Conservation (phyloP, 2,113 vertebrate species). For the Anoura caudifer region DNA sequence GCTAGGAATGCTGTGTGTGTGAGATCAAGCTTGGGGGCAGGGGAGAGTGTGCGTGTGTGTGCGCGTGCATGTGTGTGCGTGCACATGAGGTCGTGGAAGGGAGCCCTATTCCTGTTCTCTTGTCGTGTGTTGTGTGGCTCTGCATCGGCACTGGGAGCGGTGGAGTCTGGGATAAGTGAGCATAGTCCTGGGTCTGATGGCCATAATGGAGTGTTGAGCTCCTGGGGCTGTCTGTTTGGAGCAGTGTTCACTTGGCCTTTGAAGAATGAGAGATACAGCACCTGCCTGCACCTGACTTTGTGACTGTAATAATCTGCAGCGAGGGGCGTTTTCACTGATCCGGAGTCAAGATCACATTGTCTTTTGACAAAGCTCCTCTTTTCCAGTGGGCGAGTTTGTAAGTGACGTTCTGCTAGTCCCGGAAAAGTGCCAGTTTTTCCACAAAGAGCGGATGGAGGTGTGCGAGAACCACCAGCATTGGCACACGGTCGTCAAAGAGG, state of each 20-base stretch:
- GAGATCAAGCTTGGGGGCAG: neutral
- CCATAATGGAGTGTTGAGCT: fast-evolving
- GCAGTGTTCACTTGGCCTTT: neutral
- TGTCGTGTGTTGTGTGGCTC: neutral
- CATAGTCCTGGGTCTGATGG: fast-evolving
- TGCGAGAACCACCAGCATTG: slow-evolving; percentile 96
- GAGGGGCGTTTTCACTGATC: neutral
- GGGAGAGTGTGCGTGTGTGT: neutral
- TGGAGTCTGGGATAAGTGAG: neutral
- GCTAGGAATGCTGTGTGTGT: neutral
- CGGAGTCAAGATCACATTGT: neutral
- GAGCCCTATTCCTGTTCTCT: neutral
- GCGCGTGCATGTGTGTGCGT: neutral
- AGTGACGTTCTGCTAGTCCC: slow-evolving; percentile 97
- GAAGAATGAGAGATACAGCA: too few relatives aligned
- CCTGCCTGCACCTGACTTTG: neutral
- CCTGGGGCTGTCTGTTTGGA: neutral
- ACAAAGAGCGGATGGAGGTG: slow-evolving; percentile 92
- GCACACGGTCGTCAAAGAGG: slow-evolving; percentile 94
- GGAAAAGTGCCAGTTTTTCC: slow-evolving; percentile 96
- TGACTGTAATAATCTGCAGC: neutral
- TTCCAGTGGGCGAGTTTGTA: slow-evolving; percentile 91
- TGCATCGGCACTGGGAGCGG: fast-evolving
- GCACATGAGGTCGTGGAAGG: fast-evolving
- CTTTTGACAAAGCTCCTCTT: slow-evolving; percentile 31